Conservation (phyloP, 2,797 vertebrate genomes). For the Carapus acus region DNA sequence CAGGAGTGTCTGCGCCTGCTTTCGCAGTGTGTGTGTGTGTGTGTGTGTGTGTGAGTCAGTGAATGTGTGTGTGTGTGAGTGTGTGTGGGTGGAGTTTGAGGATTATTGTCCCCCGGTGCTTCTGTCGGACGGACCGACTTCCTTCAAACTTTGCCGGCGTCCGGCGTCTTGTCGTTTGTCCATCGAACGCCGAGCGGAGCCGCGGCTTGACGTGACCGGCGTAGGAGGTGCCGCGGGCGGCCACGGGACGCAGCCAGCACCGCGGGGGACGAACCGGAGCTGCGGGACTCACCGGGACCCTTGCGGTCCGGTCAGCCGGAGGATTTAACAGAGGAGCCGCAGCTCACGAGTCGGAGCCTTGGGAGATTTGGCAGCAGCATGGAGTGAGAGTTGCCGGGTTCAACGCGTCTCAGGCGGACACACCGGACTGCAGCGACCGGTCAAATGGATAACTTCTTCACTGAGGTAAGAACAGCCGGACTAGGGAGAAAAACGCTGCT, state of each 20-base stretch:
- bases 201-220: constrained; percentile 1
- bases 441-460: constrained; percentile 81
- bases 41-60: too few relatives aligned
- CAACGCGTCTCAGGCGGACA: constrained; percentile 43
- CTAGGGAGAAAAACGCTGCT: too few relatives aligned
- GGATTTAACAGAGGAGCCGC: too few relatives aligned
- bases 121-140: constrained; percentile 20
- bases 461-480: constrained; percentile 80
- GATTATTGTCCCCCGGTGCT: constrained; percentile 18
- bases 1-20: neutral
- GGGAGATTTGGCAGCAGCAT: too few relatives aligned
- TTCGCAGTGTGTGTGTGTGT: too few relatives aligned
- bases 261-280: too few relatives aligned
- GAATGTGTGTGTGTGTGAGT: neutral
- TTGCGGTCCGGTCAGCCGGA: too few relatives aligned
- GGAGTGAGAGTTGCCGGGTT: constrained; percentile 41
- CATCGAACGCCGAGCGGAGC: constrained; percentile 25
- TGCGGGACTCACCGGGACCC: too few relatives aligned
- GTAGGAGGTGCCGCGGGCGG: neutral
- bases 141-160: constrained; percentile 49
- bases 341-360: too few relatives aligned
- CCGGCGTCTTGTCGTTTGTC: constrained; percentile 1
- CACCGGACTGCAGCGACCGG: constrained; percentile 53
- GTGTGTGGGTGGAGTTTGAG: constrained; percentile 50
- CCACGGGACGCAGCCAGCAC: neutral